Evolutionary conservation across 1,140 invertebrate species (phyloP).

Genomic region (Drosophila suzukii): DNA sequence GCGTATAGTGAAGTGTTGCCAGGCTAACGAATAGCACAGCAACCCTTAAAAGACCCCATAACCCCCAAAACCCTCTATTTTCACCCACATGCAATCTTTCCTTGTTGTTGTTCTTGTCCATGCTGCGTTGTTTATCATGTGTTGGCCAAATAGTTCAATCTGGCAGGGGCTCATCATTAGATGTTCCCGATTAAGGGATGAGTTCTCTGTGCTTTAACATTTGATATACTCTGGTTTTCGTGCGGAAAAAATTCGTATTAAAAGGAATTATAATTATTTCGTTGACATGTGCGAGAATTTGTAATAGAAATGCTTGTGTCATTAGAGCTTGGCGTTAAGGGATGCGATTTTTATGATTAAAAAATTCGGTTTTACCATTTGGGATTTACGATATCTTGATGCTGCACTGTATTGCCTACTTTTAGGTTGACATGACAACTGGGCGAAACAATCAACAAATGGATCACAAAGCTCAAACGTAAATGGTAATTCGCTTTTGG

Average conservation of each 20-base stretch:
- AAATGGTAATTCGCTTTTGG: conserved; percentile 41
- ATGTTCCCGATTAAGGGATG: conserved; percentile 65
- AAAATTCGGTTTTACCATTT: conserved; percentile 9
- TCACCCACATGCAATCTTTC: conserved; percentile 43
- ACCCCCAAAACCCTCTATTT: conserved; percentile 5
- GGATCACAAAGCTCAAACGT: conserved; percentile 42
- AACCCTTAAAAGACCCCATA: conserved; percentile 59
- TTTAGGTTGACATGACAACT: conserved; percentile 29
- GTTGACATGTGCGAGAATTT: conserved; percentile 24
- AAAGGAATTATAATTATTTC: conserved; percentile 23
- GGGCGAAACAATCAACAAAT: conserved; percentile 47
- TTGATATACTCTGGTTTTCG: conserved; percentile 23
- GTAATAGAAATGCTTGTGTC: conserved; percentile 11
- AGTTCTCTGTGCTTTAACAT: conserved; percentile 13
- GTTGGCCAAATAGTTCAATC: conserved; percentile 45
- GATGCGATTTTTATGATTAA: conserved; percentile 35
- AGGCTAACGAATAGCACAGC: conserved; percentile 55
- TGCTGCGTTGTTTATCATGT: conserved; percentile 54
- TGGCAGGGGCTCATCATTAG: conserved; percentile 39
- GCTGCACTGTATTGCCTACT: conserved; percentile 47
- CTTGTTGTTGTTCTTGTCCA: conserved; percentile 16
- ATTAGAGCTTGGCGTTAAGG: conserved; percentile 5
- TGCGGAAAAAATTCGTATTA: not conserved
- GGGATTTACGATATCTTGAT: conserved; percentile 27
- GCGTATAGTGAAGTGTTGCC: conserved; percentile 64